Conservation (phyloP, 2,797 vertebrate genomes). For the Peromyscus eremicus region DNA sequence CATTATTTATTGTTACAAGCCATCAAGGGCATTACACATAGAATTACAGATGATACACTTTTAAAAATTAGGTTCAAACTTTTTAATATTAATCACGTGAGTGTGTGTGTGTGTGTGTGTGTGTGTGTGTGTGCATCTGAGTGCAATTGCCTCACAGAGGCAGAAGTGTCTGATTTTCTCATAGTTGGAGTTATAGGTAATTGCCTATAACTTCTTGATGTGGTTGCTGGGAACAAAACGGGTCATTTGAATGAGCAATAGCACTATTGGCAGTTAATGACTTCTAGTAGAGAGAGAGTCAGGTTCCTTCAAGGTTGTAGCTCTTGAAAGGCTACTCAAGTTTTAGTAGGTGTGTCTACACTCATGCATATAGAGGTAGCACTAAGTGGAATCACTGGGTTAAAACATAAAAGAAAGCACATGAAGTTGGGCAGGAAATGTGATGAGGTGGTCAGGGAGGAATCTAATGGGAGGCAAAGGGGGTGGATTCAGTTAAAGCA, state of each 20-base stretch:
- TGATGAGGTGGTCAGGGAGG: neutral
- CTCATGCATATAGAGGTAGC: neutral
- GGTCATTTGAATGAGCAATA: neutral
- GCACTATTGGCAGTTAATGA: neutral
- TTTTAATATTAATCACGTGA: neutral
- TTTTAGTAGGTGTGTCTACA: neutral
- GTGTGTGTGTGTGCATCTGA: neutral
- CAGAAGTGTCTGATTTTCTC: neutral
- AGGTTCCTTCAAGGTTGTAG: neutral
- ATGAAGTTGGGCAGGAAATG: neutral
- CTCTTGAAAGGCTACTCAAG: too few species aligned
- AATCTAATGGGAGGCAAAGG: neutral
- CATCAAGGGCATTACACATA: neutral
- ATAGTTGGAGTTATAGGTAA: neutral
- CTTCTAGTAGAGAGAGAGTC: neutral
- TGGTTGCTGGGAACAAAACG: neutral
- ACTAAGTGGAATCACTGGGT: too few species aligned
- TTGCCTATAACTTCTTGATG: neutral
- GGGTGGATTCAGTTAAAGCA: neutral
- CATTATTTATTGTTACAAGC: neutral
- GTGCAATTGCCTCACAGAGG: too few species aligned
- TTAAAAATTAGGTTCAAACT: constrained; percentile 1
- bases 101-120: neutral
- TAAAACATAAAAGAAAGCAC: neutral
- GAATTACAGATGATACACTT: neutral